These are phyloP conservation scores for Girardinus metallicus DNA, from an alignment of 2,797 vertebrate genomes.

Conservation along the genomic window DNA sequence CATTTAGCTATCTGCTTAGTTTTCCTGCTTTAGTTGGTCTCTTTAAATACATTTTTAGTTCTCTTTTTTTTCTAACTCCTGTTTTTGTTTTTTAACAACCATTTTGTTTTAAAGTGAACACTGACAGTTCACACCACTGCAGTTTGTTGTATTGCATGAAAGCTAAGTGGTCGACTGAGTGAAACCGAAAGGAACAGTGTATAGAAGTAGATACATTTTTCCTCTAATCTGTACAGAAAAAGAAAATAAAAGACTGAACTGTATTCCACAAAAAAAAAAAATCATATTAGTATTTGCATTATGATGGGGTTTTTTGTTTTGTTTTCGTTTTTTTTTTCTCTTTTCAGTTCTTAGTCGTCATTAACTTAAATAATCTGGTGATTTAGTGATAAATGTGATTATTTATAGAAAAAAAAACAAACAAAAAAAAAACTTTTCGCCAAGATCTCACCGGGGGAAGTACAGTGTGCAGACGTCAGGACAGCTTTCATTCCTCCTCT, in stretches of 20 bases:
- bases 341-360: slow-evolving; percentile 58
- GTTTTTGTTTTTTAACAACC: slow-evolving; percentile 32
- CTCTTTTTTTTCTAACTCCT: slow-evolving; percentile 42
- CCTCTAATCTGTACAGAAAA: slow-evolving; percentile 91
- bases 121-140: slow-evolving; percentile 71
- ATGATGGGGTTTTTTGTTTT: slow-evolving; percentile 38
- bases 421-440: slow-evolving; percentile 39
- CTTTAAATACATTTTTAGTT: slow-evolving; percentile 46
- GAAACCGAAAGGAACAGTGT: slow-evolving; percentile 84
- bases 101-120: slow-evolving; percentile 69
- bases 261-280: slow-evolving; percentile 69
- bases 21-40: slow-evolving; percentile 69
- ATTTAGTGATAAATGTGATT: slow-evolving; percentile 64
- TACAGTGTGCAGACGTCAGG: slow-evolving; percentile 35
- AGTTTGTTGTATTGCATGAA: slow-evolving; percentile 71
- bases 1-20: slow-evolving; percentile 78
- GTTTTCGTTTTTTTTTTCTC: slow-evolving; percentile 27
- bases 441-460: slow-evolving; percentile 29
- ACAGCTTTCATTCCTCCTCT: slow-evolving; percentile 34
- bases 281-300: slow-evolving; percentile 74
- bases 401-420: slow-evolving; percentile 56
- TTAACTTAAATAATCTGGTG: slow-evolving; percentile 49
- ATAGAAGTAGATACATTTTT: slow-evolving; percentile 86
- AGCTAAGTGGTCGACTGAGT: slow-evolving; percentile 83
- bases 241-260: slow-evolving; percentile 85